phyloP scores from a whole-genome alignment of 2,888 invertebrate species.

The Hydraecia micacea region DNA sequence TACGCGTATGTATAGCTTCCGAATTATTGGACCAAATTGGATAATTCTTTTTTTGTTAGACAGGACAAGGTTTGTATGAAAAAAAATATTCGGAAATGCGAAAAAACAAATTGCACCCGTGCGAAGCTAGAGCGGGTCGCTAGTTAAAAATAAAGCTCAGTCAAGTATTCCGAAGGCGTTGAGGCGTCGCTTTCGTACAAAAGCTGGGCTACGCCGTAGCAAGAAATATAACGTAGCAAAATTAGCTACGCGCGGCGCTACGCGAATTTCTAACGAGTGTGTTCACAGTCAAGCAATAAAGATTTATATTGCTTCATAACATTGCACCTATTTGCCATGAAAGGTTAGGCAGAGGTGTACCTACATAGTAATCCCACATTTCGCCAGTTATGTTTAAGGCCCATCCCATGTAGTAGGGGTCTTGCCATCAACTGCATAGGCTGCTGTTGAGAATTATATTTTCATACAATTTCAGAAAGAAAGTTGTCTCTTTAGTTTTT shows the following conservation, averaged over 20 bases:
- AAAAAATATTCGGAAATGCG: no score
- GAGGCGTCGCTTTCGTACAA: conserved; percentile 6
- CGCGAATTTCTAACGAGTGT: conserved; percentile 6
- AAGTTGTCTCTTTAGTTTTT: no score
- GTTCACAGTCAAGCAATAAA: neutral
- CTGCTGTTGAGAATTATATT: neutral
- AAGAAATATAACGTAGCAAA: conserved; percentile 8
- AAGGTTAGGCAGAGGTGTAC: no score
- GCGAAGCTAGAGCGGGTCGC: no score
- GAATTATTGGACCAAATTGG: no score
- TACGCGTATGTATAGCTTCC: no score
- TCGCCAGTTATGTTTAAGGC: neutral
- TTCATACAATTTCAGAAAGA: neutral
- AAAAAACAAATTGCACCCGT: no score
- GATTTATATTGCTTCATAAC: neutral
- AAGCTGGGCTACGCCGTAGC: conserved; percentile 41
- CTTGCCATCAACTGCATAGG: neutral
- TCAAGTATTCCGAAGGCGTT: neutral
- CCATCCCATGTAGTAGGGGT: neutral
- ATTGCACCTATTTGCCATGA: neutral
- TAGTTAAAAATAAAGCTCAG: neutral
- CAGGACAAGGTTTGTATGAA: no score
- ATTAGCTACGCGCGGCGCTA: neutral
- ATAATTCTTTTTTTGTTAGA: no score
- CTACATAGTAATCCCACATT: neutral